Evolutionary conservation across 2,113 vertebrate species (phyloP).

Genomic region (Ciconia stormi): DNA sequence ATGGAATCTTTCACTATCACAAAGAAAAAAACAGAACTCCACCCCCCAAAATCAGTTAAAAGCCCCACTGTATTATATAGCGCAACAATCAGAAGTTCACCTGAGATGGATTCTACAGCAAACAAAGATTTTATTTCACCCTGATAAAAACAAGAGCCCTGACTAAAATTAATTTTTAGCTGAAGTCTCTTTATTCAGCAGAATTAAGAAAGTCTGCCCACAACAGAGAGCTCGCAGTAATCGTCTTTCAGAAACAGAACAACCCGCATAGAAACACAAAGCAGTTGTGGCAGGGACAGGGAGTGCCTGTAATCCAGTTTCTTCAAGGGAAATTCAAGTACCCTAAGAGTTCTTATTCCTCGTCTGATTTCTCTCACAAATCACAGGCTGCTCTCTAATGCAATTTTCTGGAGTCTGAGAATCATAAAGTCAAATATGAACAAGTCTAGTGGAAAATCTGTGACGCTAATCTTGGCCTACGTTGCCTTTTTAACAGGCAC

Average conservation of each 20-base stretch:
- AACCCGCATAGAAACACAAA: slow-evolving; percentile 67
- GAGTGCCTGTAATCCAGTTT: slow-evolving; percentile 78
- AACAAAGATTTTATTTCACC: slow-evolving; percentile 39
- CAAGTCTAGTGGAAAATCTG: slow-evolving; percentile 89
- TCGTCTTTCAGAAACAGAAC: slow-evolving; percentile 30
- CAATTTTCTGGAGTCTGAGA: slow-evolving; percentile 79
- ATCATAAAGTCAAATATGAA: slow-evolving; percentile 84
- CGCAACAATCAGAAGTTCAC: neutral
- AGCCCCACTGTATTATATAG: neutral
- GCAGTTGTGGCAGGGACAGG: slow-evolving; percentile 62
- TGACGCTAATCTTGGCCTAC: slow-evolving; percentile 88
- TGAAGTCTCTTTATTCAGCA: slow-evolving; percentile 42
- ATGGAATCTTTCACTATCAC: neutral
- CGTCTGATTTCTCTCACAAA: slow-evolving; percentile 70
- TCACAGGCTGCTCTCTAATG: slow-evolving; percentile 77
- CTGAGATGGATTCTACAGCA: slow-evolving; percentile 4
- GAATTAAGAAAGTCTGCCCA: slow-evolving; percentile 35
- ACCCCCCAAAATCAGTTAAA: neutral
- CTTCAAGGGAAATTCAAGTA: slow-evolving; percentile 74
- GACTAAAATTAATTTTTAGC: slow-evolving; percentile 43
- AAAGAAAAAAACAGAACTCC: neutral
- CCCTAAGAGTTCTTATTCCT: slow-evolving; percentile 70
- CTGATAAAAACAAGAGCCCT: neutral
- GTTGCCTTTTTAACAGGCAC: slow-evolving; percentile 87
- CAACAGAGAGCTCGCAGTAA: slow-evolving; percentile 20